Percentiles rank a stretch among this genome's conserved stretches.
These are phyloP conservation scores for Tachysurus fulvidraco DNA, from an alignment of 2,113 vertebrate genomes.

Conservation along the genomic window DNA sequence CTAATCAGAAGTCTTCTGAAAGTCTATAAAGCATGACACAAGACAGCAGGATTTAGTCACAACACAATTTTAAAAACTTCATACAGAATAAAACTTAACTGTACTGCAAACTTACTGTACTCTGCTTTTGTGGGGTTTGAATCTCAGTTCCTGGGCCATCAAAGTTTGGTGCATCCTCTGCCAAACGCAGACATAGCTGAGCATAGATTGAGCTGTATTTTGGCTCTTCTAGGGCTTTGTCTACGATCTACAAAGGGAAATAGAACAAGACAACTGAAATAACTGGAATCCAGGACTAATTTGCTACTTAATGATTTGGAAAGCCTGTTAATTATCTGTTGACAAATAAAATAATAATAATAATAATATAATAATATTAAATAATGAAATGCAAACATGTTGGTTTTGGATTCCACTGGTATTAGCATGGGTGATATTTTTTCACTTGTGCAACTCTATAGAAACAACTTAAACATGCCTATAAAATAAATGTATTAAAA, in stretches of 20 bases:
- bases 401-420: background rate
- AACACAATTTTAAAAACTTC: background rate
- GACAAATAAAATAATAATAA: background rate
- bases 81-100: background rate
- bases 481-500: background rate
- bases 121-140: slow-evolving; percentile 99
- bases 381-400: background rate
- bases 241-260: slow-evolving; percentile 85
- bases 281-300: background rate
- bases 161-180: slow-evolving; percentile 99
- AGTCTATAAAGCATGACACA: slow-evolving; percentile 77
- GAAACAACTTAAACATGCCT: background rate
- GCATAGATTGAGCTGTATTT: slow-evolving; percentile 99
- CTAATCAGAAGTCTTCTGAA: slow-evolving; percentile 99
- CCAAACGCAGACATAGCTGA: slow-evolving; percentile 99
- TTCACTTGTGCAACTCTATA: background rate
- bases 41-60: background rate
- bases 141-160: slow-evolving; percentile 97
- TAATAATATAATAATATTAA: too few species aligned
- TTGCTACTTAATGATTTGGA: background rate
- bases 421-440: background rate
- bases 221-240: slow-evolving; percentile 99
- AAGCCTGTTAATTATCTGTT: background rate
- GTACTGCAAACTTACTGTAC: slow-evolving; percentile 82
- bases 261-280: background rate